These are phyloP conservation scores for Tyto alba DNA, from an alignment of 2,113 vertebrate genomes.

Conservation along the genomic window DNA sequence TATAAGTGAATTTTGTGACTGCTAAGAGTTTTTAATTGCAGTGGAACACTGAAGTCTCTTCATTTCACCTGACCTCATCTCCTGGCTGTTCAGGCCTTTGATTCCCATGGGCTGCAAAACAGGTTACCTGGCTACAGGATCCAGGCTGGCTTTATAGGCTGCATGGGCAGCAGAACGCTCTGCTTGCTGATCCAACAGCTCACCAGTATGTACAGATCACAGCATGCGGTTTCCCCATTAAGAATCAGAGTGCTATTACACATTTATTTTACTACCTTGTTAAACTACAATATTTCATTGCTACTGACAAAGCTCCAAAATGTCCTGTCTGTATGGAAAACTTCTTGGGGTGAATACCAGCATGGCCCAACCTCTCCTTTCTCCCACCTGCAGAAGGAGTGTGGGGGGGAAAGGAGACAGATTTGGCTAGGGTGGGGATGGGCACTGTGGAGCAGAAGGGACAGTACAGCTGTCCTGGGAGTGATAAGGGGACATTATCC, in stretches of 20 bases:
- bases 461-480: not conserved
- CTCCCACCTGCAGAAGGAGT: not conserved
- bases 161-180: not conserved
- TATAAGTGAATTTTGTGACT: not conserved
- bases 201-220: not conserved
- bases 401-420: not conserved
- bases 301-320: not conserved
- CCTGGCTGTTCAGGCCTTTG: not conserved
- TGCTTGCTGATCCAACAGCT: not conserved
- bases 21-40: not conserved
- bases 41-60: not conserved
- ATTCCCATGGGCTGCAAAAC: not conserved
- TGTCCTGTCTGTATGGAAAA: not conserved
- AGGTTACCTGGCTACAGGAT: not conserved
- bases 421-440: not conserved
- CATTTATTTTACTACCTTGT: conserved; percentile 3
- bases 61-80: not conserved
- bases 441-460: not conserved
- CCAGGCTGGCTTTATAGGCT: not conserved
- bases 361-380: not conserved
- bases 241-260: not conserved
- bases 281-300: not conserved
- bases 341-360: not conserved
- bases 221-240: not conserved
- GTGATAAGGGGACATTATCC: not conserved